Base-by-base conservation (phyloP, 1,140 invertebrate genomes). In the Dendroctonus ponderosae region DNA sequence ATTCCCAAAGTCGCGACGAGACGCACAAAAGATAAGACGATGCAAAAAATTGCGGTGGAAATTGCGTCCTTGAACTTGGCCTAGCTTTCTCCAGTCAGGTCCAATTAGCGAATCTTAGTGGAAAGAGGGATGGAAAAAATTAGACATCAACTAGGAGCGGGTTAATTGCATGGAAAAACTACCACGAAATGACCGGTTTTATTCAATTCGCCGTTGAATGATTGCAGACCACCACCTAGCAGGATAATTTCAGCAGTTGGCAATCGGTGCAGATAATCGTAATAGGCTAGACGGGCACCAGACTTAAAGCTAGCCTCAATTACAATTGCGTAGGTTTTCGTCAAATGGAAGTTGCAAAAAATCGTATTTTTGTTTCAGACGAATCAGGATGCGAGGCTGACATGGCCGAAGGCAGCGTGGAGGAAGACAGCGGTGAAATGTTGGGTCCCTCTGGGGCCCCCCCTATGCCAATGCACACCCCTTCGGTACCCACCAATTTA, bases 321-420 rank as follows among this genome's bases (percentile, higher is more conserved):
- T 26, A 26, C 26, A 26, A 26, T 26, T 3, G 26, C 26, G 26
- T 2, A 26, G 26, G 1, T 26, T 26, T 26, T 26, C 26, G 26
- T 3, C 26, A 26, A 26, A 26, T 26, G 26, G 26, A 26, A 26
- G 26, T 26, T 3, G 26, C 1, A 26, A 26, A 26, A 26, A 26
- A 26, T 26, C 1, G 1, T 26, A 26, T 62, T 66, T 62, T 67
- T 65, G 11, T 80, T 79, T 2, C 80, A 85, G 83, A 85, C 83
- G 83, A 86, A 80, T 86, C 84, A 83, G 84, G 83, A 85, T 85
- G 83, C 83, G 84, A 85, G 84, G 83, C 84, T 85, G 84, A 85
- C 82, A 85, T 85, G 84, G 79, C 83, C 77, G 84, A 85, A 78
- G 82, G 83, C 74, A 77, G 77, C 61, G 74, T 76, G 62, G 78